Evolutionary conservation across 2,797 vertebrate genomes (phyloP).

Genomic region (Neosilurus mollespiculum): DNA sequence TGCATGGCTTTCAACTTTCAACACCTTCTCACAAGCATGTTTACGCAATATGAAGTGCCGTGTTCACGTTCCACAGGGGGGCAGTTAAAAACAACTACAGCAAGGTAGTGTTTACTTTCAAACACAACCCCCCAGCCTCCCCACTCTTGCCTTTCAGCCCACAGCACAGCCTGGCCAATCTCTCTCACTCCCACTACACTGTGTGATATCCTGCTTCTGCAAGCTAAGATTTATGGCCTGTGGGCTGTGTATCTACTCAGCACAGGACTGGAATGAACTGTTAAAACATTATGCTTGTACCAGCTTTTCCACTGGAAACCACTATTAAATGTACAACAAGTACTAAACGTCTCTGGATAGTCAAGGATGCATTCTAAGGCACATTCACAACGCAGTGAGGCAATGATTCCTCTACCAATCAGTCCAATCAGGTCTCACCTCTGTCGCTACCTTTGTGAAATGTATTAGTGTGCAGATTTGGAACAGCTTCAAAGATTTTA

Average conservation of each 20-base stretch:
- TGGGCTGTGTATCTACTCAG: conserved; percentile 50
- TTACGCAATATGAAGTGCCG: not conserved
- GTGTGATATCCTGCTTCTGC: conserved; percentile 50
- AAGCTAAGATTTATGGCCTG: conserved; percentile 54
- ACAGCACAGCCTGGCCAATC: not conserved
- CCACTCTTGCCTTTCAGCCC: not conserved
- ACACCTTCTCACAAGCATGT: conserved; percentile 28
- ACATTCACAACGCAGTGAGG: not conserved
- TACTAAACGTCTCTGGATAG: conserved; percentile 18
- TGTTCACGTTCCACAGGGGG: conserved; percentile 23
- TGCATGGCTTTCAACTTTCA: conserved; percentile 30
- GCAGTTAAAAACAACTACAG: conserved; percentile 9
- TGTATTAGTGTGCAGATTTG: not conserved
- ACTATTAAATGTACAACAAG: not conserved
- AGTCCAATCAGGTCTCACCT: not conserved
- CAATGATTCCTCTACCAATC: not conserved
- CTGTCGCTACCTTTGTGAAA: not conserved
- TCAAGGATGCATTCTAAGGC: not conserved
- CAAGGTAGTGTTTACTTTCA: not conserved
- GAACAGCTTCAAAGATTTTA: not conserved
- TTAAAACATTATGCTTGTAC: conserved; percentile 40
- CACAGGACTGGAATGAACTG: conserved; percentile 50
- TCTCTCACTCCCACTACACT: not conserved
- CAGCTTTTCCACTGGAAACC: conserved; percentile 29
- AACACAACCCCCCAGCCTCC: conserved; percentile 16